Evolutionary conservation across 2,888 invertebrate genomes (phyloP).

Genomic region (Dusona sp.): DNA sequence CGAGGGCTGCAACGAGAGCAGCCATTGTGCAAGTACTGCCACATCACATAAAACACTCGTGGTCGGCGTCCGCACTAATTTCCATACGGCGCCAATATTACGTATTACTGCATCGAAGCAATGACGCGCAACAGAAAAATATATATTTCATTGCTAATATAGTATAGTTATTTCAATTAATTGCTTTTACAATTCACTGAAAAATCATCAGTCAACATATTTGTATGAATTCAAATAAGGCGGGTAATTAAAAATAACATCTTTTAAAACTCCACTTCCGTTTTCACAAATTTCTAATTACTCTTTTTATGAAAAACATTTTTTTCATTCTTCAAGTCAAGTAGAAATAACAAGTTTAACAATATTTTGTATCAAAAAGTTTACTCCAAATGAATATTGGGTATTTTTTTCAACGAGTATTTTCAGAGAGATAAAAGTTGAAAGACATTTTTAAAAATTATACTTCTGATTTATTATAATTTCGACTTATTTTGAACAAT

Average conservation of each 20-base stretch:
- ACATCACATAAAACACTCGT: constrained; percentile 63
- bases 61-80: constrained; percentile 59
- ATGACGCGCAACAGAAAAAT: background rate
- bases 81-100: constrained; percentile 11
- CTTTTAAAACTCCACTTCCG: background rate
- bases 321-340: no score
- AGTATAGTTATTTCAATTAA: background rate
- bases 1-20: constrained; percentile 59
- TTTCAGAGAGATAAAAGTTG: background rate
- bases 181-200: background rate
- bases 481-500: background rate
- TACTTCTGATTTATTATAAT: background rate
- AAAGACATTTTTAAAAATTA: background rate
- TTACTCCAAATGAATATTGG: no score
- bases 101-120: background rate
- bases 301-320: background rate
- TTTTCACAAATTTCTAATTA: background rate
- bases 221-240: background rate
- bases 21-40: constrained; percentile 66
- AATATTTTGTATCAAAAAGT: no score
- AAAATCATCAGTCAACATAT: background rate
- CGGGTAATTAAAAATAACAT: background rate
- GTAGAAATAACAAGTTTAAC: no score
- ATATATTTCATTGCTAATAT: background rate
- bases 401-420: background rate